A percentile compares a stretch with the other conserved stretches of the same genome.
Evolutionary conservation across 2,113 vertebrate genomes (phyloP).

Genomic region (Sprattus sprattus): DNA sequence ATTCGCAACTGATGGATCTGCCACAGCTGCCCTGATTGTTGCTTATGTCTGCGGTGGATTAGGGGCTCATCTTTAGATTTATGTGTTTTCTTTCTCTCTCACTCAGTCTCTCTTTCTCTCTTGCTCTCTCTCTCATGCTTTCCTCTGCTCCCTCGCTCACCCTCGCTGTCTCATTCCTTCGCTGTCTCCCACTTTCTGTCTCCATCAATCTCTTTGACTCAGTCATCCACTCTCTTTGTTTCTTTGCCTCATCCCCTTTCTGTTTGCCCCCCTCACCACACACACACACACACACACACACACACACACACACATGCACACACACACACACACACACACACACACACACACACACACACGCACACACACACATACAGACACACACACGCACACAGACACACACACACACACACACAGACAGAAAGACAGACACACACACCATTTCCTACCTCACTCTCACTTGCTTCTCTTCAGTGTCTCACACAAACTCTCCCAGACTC

Average conservation of each 20-base stretch:
- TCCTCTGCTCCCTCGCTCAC: not conserved
- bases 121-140: slow-evolving; percentile 10
- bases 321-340: not conserved
- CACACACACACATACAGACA: not conserved
- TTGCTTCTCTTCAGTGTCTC: not conserved
- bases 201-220: slow-evolving; percentile 15
- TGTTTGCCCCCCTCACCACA: not conserved
- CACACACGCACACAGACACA: not conserved
- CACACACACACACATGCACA: not conserved
- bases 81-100: slow-evolving; percentile 29
- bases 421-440: not conserved
- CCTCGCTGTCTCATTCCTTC: slow-evolving; percentile 4
- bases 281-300: not conserved
- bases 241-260: not conserved
- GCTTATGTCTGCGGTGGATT: slow-evolving; percentile 46
- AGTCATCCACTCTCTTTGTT: slow-evolving; percentile 10
- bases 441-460: not conserved
- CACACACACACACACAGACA: not conserved
- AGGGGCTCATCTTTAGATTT: slow-evolving; percentile 52
- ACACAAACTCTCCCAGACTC: not conserved
- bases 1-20: slow-evolving; percentile 52
- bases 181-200: slow-evolving; percentile 17
- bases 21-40: slow-evolving; percentile 56
- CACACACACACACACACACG: not conserved
- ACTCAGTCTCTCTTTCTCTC: not conserved